Conservation (phyloP, 2,888 invertebrate genomes). For the Malthinus seriepunctatus region DNA sequence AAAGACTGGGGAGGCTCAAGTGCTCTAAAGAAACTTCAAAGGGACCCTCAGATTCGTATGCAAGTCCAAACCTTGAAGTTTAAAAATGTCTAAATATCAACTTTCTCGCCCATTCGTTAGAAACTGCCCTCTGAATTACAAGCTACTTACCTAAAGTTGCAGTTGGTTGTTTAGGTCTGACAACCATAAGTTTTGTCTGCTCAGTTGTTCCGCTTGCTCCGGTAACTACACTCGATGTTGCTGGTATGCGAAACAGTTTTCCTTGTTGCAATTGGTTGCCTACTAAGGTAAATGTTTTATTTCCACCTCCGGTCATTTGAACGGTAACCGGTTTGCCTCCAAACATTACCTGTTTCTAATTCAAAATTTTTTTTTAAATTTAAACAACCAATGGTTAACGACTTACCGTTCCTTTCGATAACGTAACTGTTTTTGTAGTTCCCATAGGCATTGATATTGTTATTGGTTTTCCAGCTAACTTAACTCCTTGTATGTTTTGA, state of each 20-base stretch:
- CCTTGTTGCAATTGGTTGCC: slow-evolving; percentile 35
- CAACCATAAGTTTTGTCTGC: slow-evolving; percentile 56
- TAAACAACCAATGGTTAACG: neutral
- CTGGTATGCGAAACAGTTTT: slow-evolving; percentile 51
- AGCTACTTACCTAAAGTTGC: slow-evolving; percentile 55
- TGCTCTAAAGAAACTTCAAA: too few species aligned
- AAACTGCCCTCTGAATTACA: too few species aligned
- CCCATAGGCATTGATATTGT: slow-evolving; percentile 67
- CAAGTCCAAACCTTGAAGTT: too few species aligned
- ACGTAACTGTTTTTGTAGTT: slow-evolving; percentile 63
- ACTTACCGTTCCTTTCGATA: slow-evolving; percentile 59
- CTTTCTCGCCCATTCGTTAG: too few species aligned
- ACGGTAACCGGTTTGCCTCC: slow-evolving; percentile 75
- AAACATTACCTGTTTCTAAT: slow-evolving; percentile 65
- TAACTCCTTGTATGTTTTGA: slow-evolving; percentile 55
- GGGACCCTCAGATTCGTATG: too few species aligned
- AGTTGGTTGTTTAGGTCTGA: slow-evolving; percentile 61
- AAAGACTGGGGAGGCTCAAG: too few species aligned
- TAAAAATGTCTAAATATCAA: too few species aligned
- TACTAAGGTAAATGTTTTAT: slow-evolving; percentile 68
- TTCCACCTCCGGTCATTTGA: slow-evolving; percentile 65
- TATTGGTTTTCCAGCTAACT: slow-evolving; percentile 67
- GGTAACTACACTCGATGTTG: slow-evolving; percentile 43
- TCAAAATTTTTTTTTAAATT: slow-evolving; percentile 20
- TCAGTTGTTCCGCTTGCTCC: slow-evolving; percentile 42